Percentiles rank a stretch among this genome's conserved stretches.
Evolutionary conservation across 2,797 vertebrate species (phyloP).

Genomic region (Dermochelys coriacea): DNA sequence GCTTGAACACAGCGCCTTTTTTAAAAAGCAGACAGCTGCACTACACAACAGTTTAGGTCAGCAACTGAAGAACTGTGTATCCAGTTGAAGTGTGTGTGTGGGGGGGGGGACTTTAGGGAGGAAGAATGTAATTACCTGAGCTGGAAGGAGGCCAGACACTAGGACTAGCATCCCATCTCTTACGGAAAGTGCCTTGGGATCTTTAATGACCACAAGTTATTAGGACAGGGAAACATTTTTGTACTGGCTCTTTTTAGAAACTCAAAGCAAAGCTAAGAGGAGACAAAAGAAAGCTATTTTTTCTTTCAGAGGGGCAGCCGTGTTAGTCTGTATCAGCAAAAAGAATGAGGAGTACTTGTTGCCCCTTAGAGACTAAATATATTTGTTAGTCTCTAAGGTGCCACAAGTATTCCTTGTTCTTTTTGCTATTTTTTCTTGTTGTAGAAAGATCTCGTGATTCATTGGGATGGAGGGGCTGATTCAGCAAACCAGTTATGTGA

Average conservation of each 20-base stretch:
- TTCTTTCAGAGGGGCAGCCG: no score
- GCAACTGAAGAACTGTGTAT: neutral
- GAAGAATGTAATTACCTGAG: slow-evolving; percentile 35
- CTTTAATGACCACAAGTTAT: neutral
- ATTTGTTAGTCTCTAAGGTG: no score
- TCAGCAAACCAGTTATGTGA: neutral
- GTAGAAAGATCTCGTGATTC: neutral
- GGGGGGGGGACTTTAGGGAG: neutral
- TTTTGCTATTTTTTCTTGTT: neutral
- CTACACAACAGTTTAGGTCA: neutral
- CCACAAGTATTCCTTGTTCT: no score
- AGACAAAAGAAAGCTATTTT: neutral
- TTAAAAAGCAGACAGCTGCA: neutral
- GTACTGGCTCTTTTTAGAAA: neutral
- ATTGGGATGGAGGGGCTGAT: neutral
- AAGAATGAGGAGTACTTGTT: no score
- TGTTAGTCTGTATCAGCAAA: no score
- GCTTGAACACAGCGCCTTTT: neutral
- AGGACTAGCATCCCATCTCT: slow-evolving; percentile 1
- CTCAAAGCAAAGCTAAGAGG: neutral
- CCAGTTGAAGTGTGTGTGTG: neutral
- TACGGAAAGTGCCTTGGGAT: neutral
- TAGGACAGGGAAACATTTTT: neutral
- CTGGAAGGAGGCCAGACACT: slow-evolving; percentile 27
- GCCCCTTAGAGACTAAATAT: no score